Base-by-base conservation (phyloP, 1,140 invertebrate species). In the Brachionus calyciflorus region DNA sequence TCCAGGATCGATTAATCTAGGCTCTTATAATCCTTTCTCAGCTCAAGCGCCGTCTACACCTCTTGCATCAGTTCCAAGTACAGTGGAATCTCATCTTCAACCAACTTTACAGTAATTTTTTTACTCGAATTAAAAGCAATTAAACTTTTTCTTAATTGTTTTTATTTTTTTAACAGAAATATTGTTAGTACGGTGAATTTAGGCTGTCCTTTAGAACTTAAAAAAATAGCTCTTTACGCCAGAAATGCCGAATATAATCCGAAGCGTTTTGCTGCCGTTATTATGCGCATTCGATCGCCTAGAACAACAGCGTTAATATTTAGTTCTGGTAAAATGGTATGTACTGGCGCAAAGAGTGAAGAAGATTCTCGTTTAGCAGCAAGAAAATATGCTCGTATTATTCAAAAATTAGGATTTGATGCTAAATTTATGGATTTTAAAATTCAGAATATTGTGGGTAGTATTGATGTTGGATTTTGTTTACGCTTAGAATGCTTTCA, bases 191-290 rank as follows among this genome's bases (percentile, higher is more conserved):
- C 96, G 53, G 95, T 99, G 0, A 98, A 97, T 86, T 87, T 99
- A 73, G 94, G 91, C 81, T 98, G 95, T 80, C 83, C 82, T 57
- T 78, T 85, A 33, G 84, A 86, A 76, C 79, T 86, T 12, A 85
- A 86, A 82, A 96, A 94, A 86, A 99, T 99, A 81, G 97, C 97
- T 0, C 86, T 99, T 1, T 95, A 98, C 86, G 97, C 97, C 0
- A 89, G 97, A 85, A 99, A 99, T 88, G 97, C 97, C 12, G 97
- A 99, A 86, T 99, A 99, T 81, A 99, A 99, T 87, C 97, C 97
- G 28, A 99, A 99, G 87, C 91, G 97, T 84, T 99, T 99, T 89
- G 96, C 97, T 57, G 97, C 97, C 78, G 96, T 99, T 0, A 99
- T 99, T 73, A 99, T 99, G 97, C 88, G 97, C 83, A 99, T 99